Evolutionary conservation across 30 jellyfish, hydroid and myxozoan species (phyloP).

Genomic region (Catostylus mosaicus): DNA sequence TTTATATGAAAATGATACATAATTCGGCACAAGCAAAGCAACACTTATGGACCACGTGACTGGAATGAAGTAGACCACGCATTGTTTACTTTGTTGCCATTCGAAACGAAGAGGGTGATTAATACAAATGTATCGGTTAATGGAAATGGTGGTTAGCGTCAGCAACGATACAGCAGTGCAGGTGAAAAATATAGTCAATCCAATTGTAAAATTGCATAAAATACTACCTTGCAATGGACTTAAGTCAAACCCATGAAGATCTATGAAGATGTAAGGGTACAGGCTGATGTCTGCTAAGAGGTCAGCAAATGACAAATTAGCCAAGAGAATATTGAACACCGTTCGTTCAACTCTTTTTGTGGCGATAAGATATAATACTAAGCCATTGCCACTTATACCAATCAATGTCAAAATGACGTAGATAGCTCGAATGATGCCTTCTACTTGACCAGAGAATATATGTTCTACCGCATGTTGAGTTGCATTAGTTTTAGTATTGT

Average conservation of each 20-base stretch:
- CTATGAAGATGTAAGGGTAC: slow-evolving; percentile 56
- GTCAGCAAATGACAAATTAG: slow-evolving; percentile 54
- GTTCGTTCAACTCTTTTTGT: slow-evolving; percentile 46
- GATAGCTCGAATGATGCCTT: neutral
- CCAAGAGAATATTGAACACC: slow-evolving; percentile 35
- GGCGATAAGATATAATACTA: slow-evolving; percentile 17
- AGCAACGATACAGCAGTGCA: slow-evolving; percentile 49
- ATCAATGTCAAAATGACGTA: slow-evolving; percentile 14
- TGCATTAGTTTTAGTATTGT: neutral
- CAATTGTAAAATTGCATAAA: slow-evolving; percentile 51
- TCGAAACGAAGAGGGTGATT: slow-evolving; percentile 47
- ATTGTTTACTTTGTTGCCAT: slow-evolving; percentile 43
- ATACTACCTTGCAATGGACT: neutral
- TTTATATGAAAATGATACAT: slow-evolving; percentile 23
- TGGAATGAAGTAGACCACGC: slow-evolving; percentile 5
- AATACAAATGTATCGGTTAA: slow-evolving; percentile 57
- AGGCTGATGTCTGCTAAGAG: slow-evolving; percentile 35
- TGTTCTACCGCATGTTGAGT: neutral
- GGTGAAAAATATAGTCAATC: slow-evolving; percentile 29
- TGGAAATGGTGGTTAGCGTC: slow-evolving; percentile 41
- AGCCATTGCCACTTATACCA: slow-evolving; percentile 47
- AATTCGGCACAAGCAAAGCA: slow-evolving; percentile 18
- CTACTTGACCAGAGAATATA: slow-evolving; percentile 27
- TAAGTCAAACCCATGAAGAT: slow-evolving; percentile 28
- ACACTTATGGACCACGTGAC: slow-evolving; percentile 32